Evolutionary conservation across 1,140 invertebrate genomes (phyloP), one percentile per base, ranked within the genome.

Genomic region (Gerris buenoi): DNA sequence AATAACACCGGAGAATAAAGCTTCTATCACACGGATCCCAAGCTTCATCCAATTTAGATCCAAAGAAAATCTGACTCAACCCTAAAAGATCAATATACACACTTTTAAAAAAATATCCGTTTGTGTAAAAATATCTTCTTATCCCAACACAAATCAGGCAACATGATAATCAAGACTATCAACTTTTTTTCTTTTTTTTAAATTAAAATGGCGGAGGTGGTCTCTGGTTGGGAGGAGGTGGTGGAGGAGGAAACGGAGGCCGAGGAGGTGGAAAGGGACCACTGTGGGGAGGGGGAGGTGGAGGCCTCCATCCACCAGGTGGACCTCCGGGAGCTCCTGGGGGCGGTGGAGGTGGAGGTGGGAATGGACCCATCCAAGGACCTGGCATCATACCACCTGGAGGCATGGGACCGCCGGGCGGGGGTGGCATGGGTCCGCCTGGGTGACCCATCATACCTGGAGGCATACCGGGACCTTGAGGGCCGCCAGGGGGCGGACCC

Each of bases 401-500:
- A 60, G 64, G 64, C 28, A 27, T 15, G 2, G 57, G 33, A 27
- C 27, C 57, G 23, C 22, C 29, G 10, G 68, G 68, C 1, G 67
- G 67, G 10, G 67, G 67, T 27, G 67, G 67, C n/a, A 64, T 64
- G 15, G 33, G 64, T 15, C 23, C 46, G 10, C 58, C 65, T 25
- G n/a, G 59, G 57, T 63, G 64, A 26, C 25, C 27, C 25, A 29
- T 18, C 65, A 27, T 23, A 29, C 18, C 22, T 15, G 27, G 71
- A 58, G 46, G 59, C 64, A 60, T 27, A 27, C 14, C 26, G 23
- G 61, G 22, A 56, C 23, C 18, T 29, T 25, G 57, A 62, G 62
- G 61, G 27, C 15, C 58, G 10, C 46, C 46, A 10, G 63, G 67
- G 27, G 65, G 66, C n/a, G 69, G 67, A 57, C 68, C 65, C 33